These are phyloP conservation scores for Macrosoma leucophasiata DNA, from an alignment of 2,888 invertebrate genomes.

Conservation along the genomic window DNA sequence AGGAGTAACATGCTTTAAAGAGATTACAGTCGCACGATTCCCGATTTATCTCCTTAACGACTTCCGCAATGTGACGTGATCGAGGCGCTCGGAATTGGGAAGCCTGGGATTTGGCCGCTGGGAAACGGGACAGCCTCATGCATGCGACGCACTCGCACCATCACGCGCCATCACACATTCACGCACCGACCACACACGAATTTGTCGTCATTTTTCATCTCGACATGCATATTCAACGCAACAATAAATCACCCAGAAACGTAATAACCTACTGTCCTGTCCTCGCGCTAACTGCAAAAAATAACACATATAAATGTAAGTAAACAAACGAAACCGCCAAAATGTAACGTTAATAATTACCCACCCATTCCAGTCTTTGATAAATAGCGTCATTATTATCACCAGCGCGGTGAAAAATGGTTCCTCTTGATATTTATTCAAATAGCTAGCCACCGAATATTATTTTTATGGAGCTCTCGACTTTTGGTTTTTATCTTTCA, in stretches of 20 bases:
- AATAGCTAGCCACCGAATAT: constrained; percentile 53
- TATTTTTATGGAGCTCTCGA: constrained; percentile 43
- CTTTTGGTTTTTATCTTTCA: constrained; percentile 33
- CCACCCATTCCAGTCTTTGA: constrained; percentile 66
- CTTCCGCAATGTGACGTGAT: constrained; percentile 54
- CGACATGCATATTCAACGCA: constrained; percentile 73
- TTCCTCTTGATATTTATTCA: constrained; percentile 65
- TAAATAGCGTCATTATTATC: constrained; percentile 73
- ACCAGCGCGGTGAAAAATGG: constrained; percentile 65
- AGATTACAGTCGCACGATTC: constrained; percentile 55
- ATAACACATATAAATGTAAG: constrained; percentile 58
- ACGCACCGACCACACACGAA: constrained; percentile 47
- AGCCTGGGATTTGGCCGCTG: no score
- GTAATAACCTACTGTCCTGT: constrained; percentile 62
- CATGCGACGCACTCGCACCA: constrained; percentile 16
- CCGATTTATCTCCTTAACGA: constrained; percentile 67
- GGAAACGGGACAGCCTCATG: constrained; percentile 12
- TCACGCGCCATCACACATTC: constrained; percentile 28
- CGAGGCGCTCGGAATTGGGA: constrained; percentile 28
- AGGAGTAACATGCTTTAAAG: constrained; percentile 38
- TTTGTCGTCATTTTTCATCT: constrained; percentile 70
- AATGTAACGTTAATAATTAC: constrained; percentile 72
- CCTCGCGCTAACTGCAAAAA: constrained; percentile 54
- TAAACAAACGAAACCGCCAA: constrained; percentile 62
- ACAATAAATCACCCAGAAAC: constrained; percentile 68